These are phyloP conservation scores for Drosophila kurseongensis DNA, from an alignment of 1,140 invertebrate species.

Conservation along the genomic window DNA sequence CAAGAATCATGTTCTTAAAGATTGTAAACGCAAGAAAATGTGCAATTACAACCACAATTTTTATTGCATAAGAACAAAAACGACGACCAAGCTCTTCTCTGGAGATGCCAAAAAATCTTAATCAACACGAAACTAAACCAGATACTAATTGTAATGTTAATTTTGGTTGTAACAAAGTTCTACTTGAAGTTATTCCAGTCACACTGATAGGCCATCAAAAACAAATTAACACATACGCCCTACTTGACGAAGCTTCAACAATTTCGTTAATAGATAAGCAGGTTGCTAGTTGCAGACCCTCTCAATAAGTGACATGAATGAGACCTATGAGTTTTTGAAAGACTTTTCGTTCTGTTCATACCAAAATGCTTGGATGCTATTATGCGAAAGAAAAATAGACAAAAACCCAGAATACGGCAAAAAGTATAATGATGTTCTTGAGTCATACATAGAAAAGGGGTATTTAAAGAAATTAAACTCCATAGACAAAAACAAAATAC, in stretches of 20 bases:
- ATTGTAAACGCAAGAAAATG: constrained; percentile 15
- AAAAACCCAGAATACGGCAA: constrained; percentile 1
- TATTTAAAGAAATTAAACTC: constrained; percentile 5
- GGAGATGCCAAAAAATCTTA: background rate
- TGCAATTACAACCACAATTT: constrained; percentile 3
- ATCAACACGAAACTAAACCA: too few species aligned
- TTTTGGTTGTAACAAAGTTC: constrained; percentile 5
- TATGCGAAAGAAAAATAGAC: constrained; percentile 18
- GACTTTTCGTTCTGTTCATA: background rate
- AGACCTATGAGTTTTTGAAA: constrained; percentile 6
- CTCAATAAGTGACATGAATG: background rate
- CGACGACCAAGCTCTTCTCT: background rate
- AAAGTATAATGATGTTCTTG: background rate
- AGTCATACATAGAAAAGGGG: constrained; percentile 10
- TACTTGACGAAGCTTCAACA: constrained; percentile 24
- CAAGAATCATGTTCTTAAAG: constrained; percentile 8
- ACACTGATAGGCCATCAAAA: constrained; percentile 9
- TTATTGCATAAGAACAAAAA: constrained; percentile 23
- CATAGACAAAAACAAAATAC: background rate
- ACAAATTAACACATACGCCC: constrained; percentile 8
- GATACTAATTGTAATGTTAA: constrained; percentile 23
- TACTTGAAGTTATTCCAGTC: constrained; percentile 16
- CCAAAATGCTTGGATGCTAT: background rate
- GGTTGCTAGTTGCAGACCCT: too few species aligned
- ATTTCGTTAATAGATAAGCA: constrained; percentile 17